These are phyloP conservation scores for Siniperca undulata DNA, from an alignment of 2,797 vertebrate species.

Conservation along the genomic window DNA sequence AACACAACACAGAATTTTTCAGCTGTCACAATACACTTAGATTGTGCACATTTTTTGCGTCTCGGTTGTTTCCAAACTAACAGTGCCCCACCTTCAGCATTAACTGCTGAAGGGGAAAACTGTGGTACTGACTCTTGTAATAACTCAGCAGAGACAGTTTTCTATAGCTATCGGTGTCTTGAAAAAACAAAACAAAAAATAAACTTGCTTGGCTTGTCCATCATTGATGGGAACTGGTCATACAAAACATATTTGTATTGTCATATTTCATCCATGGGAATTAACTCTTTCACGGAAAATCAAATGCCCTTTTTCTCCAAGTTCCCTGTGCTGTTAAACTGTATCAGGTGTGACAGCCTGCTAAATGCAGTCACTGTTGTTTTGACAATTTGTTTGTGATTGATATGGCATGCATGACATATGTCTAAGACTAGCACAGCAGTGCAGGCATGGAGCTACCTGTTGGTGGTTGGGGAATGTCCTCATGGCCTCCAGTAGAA, in stretches of 20 bases:
- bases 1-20: slow-evolving; percentile 6
- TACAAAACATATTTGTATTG: not conserved
- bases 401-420: not conserved
- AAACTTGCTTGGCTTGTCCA: not conserved
- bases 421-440: not conserved
- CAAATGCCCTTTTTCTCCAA: not conserved
- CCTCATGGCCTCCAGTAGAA: slow-evolving; percentile 97
- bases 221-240: not conserved
- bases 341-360: not conserved
- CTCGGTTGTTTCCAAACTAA: not conserved
- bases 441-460: slow-evolving; percentile 77
- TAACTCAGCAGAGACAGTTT: not conserved
- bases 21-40: not conserved
- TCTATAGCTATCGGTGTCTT: not conserved
- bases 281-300: not conserved
- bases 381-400: not conserved
- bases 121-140: not conserved
- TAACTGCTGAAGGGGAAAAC: not conserved
- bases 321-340: not conserved
- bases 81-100: not conserved
- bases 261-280: not conserved
- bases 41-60: not conserved
- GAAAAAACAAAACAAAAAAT: not conserved
- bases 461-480: slow-evolving; percentile 99
- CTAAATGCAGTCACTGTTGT: slow-evolving; percentile 1